Evolutionary conservation across 2,797 vertebrate species (phyloP), one percentile per base, ranked within the genome.

Genomic region (Notolabrus celidotus): DNA sequence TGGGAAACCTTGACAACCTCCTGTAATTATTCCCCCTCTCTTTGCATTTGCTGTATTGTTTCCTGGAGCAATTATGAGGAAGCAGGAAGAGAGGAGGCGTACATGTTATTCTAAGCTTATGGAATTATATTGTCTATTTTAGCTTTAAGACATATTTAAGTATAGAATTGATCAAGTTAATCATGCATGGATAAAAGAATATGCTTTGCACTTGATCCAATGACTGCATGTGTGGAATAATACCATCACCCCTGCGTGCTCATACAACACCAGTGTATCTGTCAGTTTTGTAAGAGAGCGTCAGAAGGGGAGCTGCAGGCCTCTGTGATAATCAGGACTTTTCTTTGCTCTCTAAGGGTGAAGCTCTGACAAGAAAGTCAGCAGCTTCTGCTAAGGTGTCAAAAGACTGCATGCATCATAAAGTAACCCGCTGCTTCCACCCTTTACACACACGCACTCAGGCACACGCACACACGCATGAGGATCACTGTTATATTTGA

Each of bases 321-420:
- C 53, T 34, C 69, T 5, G 47, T 64, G 57, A 71, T 57, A 34
- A 76, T 74, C 46, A 39, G 57, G 47, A 62, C 71, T 76, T 75
- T 27, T 80, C 25, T 86, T 64, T 49, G 41, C 61, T 56, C 57
- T 17, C 67, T 31, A n/a, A 70, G 61, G 43, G 25, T 64, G 67
- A 78, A 61, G 58, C 52, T 41, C 64, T 73, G 78, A 80, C 45
- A 41, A 33, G 39, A 38, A 50, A 70, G 68, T 73, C 77, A 64
- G 69, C 71, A 38, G 54, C 72, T 84, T 79, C 63, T 61, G 59
- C 59, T 63, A 45, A 66, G 67, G 77, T 79, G 85, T 78, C 77
- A 71, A 65, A 75, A 74, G 62, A 67, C 34, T 42, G 57, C 5
- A 67, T 22, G 69, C 51, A 57, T 73, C 65, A 61, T 60, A 68